Evolutionary conservation across 2,888 invertebrate species (phyloP).

Genomic region (Adineta ricciae): DNA sequence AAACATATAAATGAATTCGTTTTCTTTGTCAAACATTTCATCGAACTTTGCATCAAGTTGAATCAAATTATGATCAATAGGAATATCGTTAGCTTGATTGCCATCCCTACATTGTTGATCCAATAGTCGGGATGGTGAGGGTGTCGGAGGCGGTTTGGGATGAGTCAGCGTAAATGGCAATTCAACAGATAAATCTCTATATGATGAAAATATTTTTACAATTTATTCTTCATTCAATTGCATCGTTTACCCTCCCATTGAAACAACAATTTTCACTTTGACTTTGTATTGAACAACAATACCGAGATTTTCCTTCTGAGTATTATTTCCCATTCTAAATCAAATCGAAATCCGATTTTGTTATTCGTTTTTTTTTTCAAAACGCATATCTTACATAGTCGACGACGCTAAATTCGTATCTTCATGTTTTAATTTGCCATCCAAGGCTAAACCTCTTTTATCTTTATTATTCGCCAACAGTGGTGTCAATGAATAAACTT

Average conservation of each 20-base stretch:
- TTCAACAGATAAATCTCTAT: constrained; percentile 84
- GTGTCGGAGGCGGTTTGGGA: constrained; percentile 69
- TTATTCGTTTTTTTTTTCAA: constrained; percentile 25
- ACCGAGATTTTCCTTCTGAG: constrained; percentile 90
- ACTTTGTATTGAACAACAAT: constrained; percentile 99
- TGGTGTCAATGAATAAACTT: constrained; percentile 86
- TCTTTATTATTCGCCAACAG: constrained; percentile 91
- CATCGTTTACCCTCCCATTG: constrained; percentile 68
- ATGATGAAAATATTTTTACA: constrained; percentile 28
- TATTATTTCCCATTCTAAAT: constrained; percentile 71
- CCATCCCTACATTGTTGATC: constrained; percentile 38
- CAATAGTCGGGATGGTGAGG: constrained; percentile 43
- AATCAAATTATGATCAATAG: constrained; percentile 82
- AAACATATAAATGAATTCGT: neutral
- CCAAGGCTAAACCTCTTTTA: constrained; percentile 91
- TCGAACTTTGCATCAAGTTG: constrained; percentile 66
- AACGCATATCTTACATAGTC: constrained; percentile 67
- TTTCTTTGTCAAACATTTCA: neutral
- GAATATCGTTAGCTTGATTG: constrained; percentile 50
- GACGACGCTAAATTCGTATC: constrained; percentile 96
- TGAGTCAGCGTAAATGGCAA: constrained; percentile 96
- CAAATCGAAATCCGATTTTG: constrained; percentile 24
- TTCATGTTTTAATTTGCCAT: constrained; percentile 94
- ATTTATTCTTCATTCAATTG: too few species aligned
- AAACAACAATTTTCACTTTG: constrained; percentile 88